Conservation (phyloP, 1,140 invertebrate genomes). For the Elysia chlorotica region DNA sequence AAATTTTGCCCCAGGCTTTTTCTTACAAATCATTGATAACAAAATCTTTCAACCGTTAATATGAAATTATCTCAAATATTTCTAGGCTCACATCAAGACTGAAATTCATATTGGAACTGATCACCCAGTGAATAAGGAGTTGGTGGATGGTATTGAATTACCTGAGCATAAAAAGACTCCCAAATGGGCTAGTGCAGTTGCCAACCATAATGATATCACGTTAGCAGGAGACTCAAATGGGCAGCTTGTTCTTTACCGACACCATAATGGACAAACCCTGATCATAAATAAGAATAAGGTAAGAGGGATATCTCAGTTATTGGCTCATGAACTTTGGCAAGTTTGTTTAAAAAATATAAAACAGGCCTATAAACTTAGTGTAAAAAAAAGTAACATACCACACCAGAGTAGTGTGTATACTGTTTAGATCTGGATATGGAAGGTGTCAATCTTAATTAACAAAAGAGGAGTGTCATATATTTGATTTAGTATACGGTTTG, state of each 20-base stretch:
- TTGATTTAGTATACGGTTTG: too few relatives aligned
- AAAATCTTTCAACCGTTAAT: not conserved
- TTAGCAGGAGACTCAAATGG: conserved; percentile 5
- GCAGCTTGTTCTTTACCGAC: conserved; percentile 1
- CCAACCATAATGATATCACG: not conserved
- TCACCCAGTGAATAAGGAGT: not conserved
- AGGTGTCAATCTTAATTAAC: too few relatives aligned
- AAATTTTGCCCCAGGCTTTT: not conserved
- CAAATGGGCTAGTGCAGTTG: not conserved
- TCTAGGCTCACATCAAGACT: not conserved
- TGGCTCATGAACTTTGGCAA: too few relatives aligned
- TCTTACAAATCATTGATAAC: not conserved
- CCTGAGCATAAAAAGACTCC: not conserved
- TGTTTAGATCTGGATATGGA: too few relatives aligned
- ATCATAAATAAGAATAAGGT: too few relatives aligned
- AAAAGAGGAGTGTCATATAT: too few relatives aligned
- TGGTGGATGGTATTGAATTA: not conserved
- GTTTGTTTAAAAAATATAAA: too few relatives aligned
- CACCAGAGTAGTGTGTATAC: too few relatives aligned
- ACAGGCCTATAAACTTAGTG: too few relatives aligned
- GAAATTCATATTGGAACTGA: not conserved
- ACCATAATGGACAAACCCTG: too few relatives aligned
- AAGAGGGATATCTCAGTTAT: too few relatives aligned
- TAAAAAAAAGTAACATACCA: too few relatives aligned
- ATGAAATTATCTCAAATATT: not conserved